These are phyloP conservation scores for Cynopterus brachyotis DNA, from an alignment of 2,113 vertebrate species.

Conservation along the genomic window DNA sequence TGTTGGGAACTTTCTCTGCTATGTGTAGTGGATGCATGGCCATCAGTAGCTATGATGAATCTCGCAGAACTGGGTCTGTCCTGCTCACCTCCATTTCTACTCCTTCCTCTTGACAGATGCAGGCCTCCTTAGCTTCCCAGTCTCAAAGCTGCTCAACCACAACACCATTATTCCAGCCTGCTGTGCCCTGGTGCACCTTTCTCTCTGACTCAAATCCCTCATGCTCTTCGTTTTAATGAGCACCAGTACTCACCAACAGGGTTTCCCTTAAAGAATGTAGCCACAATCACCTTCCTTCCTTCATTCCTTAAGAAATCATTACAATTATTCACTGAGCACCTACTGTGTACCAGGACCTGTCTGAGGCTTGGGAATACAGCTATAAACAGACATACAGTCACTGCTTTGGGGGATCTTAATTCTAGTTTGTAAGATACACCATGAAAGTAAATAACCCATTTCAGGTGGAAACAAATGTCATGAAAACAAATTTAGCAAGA, in stretches of 20 bases:
- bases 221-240: neutral
- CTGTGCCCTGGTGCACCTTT: neutral
- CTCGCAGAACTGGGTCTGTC: neutral
- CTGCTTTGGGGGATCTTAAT: neutral
- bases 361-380: neutral
- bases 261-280: too few species aligned
- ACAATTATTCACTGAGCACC: neutral
- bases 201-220: neutral
- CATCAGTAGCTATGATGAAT: neutral
- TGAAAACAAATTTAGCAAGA: neutral
- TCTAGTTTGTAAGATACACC: neutral
- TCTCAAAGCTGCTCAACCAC: neutral
- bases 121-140: neutral
- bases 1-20: neutral
- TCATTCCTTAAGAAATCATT: neutral
- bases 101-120: neutral
- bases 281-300: neutral
- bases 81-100: neutral
- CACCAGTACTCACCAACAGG: neutral
- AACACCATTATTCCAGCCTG: accelerated
- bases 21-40: accelerated
- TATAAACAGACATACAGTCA: neutral
- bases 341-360: neutral
- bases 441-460: neutral
- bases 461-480: neutral